Evolutionary conservation across 1,140 invertebrate species (phyloP).

Genomic region (Myzus persicae): DNA sequence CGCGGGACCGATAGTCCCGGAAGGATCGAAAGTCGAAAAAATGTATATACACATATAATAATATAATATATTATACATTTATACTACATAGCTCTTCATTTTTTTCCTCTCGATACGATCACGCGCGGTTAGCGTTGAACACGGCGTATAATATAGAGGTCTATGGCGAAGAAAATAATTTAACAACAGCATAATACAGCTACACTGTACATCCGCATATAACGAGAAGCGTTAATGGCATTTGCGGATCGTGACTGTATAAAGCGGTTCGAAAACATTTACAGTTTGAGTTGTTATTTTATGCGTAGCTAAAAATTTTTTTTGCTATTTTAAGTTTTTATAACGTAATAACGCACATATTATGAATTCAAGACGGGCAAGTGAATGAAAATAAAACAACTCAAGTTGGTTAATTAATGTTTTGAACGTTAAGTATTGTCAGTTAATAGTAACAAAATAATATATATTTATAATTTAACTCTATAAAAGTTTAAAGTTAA

Average conservation of each 20-base stretch:
- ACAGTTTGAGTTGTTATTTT: no score
- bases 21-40: slow-evolving; percentile 16
- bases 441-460: no score
- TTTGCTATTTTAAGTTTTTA: no score
- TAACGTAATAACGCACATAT: no score
- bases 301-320: no score
- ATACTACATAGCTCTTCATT: not conserved
- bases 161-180: not conserved
- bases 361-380: no score
- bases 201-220: not conserved
- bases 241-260: not conserved
- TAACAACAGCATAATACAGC: not conserved
- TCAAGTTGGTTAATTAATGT: no score
- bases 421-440: no score
- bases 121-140: not conserved
- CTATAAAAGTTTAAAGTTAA: no score
- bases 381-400: no score
- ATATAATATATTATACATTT: not conserved
- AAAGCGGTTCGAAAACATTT: no score
- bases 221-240: not conserved
- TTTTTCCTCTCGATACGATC: not conserved
- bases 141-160: not conserved
- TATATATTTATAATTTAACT: no score
- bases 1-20: slow-evolving; percentile 37
- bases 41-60: not conserved